These are phyloP conservation scores for Andrena camellia DNA, from an alignment of 2,888 invertebrate genomes.

Conservation along the genomic window DNA sequence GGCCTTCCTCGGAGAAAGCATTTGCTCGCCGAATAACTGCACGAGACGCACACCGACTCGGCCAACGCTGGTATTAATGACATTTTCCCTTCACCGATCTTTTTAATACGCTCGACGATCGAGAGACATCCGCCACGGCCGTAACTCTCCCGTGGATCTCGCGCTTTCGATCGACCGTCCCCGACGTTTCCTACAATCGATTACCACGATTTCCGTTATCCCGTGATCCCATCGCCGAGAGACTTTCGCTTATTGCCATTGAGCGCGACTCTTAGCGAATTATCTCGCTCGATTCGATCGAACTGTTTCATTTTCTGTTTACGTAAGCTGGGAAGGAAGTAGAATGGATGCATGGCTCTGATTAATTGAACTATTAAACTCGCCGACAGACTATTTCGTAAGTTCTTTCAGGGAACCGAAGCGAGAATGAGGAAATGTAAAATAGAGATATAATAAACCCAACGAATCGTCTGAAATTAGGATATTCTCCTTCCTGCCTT, in stretches of 20 bases:
- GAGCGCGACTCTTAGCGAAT: constrained; percentile 4
- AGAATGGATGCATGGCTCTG: too few species aligned
- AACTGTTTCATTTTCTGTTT: not conserved
- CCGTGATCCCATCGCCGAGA: not conserved
- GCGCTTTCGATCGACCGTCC: constrained; percentile 40
- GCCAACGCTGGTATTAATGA: constrained; percentile 54
- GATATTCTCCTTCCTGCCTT: not conserved
- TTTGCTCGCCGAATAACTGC: constrained; percentile 61
- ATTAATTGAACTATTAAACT: too few species aligned
- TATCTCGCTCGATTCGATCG: constrained; percentile 8
- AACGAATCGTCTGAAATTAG: not conserved
- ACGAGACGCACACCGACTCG: constrained; percentile 36
- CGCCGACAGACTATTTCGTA: too few species aligned
- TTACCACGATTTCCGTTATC: constrained; percentile 33
- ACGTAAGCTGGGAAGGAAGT: constrained; percentile 1
- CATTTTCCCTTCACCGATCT: constrained; percentile 69
- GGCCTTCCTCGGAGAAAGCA: constrained; percentile 74
- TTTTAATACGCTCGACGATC: constrained; percentile 46
- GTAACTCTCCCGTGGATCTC: constrained; percentile 25
- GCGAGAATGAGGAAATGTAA: too few species aligned
- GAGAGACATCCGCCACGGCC: constrained; percentile 16
- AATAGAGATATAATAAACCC: too few species aligned
- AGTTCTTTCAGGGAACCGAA: too few species aligned
- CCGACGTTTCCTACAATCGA: constrained; percentile 44
- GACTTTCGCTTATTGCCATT: constrained; percentile 39